Base-by-base conservation (phyloP, 35 echinoderm and acorn worm species). In the Diadema setosum region DNA sequence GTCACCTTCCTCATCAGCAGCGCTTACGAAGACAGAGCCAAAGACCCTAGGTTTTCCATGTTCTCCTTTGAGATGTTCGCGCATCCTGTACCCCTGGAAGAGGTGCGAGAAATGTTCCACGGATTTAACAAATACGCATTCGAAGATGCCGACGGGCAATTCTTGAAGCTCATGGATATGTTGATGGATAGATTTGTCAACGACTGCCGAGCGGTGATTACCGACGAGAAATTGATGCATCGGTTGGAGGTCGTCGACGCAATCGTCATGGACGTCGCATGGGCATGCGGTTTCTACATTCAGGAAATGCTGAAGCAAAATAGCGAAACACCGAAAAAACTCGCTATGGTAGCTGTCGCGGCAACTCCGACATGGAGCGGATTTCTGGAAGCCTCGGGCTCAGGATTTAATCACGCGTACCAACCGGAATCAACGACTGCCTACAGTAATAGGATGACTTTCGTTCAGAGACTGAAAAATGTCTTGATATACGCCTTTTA, bases 1-100 rank as follows among this genome's bases (percentile, higher is more conserved):
- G 88, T 90, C 9, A 90, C 81, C 0, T 90, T 90, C 34, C 88
- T 90, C 42, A 83, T 90, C 16, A 90, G 88, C 44, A 83, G 84
- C 42, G 88, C 88, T 0, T 90, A 90, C 58, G 45, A 8, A 20
- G 17, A 90, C 18, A 33, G 81, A 2, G 69, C n/a, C 17, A 49
- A 67, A 4, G 88, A 90, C 31, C 20, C 56, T 0, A 46, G 40
- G 17, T 56, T 67, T 57, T 82, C 81, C 5, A 90, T 70, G 21
- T 90, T 90, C 58, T 49, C 82, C 11, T 90, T 90, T 50, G 80
- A 84, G 42, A 69, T 90, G 9, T 90, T 90, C 42, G 33, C 83
- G 12, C 88, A 90, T 57, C 70, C 64, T 35, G 11, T 90, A 11
- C 81, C 88, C 18, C 50, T 84, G 25, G 81, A 84, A 27, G 52